These are phyloP conservation scores for Pogonomyrmex californicus DNA, from an alignment of 1,140 invertebrate genomes.

Conservation along the genomic window DNA sequence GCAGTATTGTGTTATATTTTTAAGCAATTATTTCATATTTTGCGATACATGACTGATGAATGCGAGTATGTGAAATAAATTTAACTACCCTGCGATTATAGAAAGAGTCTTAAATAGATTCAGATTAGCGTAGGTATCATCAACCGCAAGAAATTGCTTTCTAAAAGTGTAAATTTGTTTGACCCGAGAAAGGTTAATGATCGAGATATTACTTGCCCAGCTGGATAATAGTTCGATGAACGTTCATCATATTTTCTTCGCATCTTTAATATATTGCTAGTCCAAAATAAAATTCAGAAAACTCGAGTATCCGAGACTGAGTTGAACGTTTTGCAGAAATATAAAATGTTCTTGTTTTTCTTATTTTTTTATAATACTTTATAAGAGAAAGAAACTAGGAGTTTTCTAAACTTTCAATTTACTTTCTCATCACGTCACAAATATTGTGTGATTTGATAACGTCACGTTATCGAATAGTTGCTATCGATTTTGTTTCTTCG, in stretches of 20 bases:
- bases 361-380: not conserved
- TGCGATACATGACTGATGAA: not conserved
- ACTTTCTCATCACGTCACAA: not conserved
- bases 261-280: not conserved
- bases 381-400: not conserved
- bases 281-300: not conserved
- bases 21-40: not conserved
- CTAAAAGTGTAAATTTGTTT: conserved; percentile 31
- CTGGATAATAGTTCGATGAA: conserved; percentile 37
- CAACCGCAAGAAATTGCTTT: not conserved
- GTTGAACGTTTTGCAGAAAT: not conserved
- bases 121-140: not conserved
- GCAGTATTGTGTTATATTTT: not conserved
- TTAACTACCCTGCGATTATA: not conserved
- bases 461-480: not conserved
- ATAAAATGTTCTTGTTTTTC: conserved; percentile 5
- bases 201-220: conserved; percentile 46
- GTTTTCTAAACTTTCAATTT: not conserved
- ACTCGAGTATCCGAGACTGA: not conserved
- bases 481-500: not conserved
- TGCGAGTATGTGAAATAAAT: not conserved
- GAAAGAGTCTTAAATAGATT: conserved; percentile 26
- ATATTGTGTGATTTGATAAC: conserved; percentile 1
- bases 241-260: conserved; percentile 26
- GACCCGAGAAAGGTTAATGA: conserved; percentile 26